Evolutionary conservation across 23 tunicate genomes (phyloP).

Genomic region (Styela plicata): DNA sequence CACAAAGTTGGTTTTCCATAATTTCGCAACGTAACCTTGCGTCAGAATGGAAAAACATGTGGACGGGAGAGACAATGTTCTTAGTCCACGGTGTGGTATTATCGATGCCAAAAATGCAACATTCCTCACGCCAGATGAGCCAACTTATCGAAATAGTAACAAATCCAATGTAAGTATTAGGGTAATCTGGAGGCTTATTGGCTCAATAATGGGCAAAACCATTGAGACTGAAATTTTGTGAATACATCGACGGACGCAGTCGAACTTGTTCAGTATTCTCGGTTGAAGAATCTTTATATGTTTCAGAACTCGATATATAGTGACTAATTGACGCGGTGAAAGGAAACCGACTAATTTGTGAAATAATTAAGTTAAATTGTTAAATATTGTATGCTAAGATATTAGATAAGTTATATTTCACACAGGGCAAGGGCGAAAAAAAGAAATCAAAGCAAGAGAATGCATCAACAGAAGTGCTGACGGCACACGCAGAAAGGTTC

Average conservation of each 20-base stretch:
- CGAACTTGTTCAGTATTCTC: no score
- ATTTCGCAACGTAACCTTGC: background rate
- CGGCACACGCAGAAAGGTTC: constrained; percentile 55
- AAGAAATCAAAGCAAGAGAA: background rate
- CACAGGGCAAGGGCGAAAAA: background rate
- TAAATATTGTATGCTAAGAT: no score
- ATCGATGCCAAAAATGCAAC: constrained; percentile 1
- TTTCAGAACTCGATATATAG: no score
- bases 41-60: background rate
- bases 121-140: constrained; percentile 3
- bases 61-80: background rate
- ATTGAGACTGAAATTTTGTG: no score
- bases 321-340: no score
- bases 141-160: background rate
- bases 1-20: background rate
- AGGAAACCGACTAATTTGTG: no score
- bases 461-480: constrained; percentile 50
- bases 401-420: background rate
- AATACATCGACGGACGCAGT: no score
- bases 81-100: background rate
- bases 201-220: no score
- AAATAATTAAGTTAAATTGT: no score
- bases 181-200: no score
- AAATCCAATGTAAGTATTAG: background rate
- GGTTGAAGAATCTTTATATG: no score